Percentiles rank a stretch among this genome's conserved stretches.
These are phyloP conservation scores for Clinocottus analis DNA, from an alignment of 2,113 vertebrate species.

Conservation along the genomic window DNA sequence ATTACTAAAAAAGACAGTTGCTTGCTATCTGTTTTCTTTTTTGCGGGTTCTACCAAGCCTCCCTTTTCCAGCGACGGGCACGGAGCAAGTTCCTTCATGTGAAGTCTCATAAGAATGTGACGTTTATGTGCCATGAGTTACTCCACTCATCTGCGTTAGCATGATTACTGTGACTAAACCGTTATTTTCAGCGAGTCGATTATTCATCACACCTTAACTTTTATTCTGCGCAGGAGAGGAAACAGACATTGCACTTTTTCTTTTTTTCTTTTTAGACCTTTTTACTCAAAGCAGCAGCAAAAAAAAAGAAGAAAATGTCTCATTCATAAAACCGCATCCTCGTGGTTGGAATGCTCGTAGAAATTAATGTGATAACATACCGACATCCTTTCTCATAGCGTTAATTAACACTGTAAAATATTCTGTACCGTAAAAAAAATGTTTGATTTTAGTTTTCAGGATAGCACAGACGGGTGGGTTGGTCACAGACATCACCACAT, in stretches of 20 bases:
- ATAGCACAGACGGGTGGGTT: conserved; percentile 1
- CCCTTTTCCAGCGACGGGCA: background rate
- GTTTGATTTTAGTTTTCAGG: background rate
- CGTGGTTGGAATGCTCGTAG: background rate
- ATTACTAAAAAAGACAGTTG: background rate
- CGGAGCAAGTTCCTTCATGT: background rate
- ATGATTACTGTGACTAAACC: background rate
- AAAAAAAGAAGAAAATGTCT: background rate
- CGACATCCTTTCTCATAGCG: background rate
- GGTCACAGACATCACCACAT: conserved; percentile 30
- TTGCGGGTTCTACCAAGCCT: background rate
- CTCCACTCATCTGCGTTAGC: background rate
- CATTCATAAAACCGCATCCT: conserved; percentile 22
- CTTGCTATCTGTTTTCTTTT: background rate
- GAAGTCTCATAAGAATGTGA: background rate
- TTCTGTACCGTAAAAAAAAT: background rate
- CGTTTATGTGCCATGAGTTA: background rate
- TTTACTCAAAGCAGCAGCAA: background rate
- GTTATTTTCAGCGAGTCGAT: conserved; percentile 6
- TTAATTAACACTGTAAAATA: background rate
- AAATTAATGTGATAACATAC: background rate
- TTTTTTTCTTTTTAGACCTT: background rate
- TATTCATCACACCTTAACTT: conserved; percentile 38
- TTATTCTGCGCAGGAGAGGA: conserved; percentile 15
- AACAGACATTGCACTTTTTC: background rate